phyloP scores from a whole-genome alignment of 2,797 vertebrate species.

The Staurois parvus region DNA sequence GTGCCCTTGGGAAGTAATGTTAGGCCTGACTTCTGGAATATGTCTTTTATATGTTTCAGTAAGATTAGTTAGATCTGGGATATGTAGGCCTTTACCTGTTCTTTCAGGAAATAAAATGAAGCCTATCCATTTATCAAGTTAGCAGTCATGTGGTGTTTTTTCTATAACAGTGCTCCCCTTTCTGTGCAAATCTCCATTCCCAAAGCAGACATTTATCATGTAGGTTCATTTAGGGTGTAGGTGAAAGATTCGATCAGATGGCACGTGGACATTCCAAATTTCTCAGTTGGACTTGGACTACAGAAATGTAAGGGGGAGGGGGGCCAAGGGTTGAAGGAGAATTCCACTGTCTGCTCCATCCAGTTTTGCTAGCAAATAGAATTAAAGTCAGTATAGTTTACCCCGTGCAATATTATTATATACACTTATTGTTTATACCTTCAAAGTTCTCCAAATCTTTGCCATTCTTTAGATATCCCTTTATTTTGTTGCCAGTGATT shows the following conservation, averaged over 20 bases:
- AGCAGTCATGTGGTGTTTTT: conserved; percentile 63
- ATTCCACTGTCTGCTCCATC: no score
- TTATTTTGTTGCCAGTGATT: no score
- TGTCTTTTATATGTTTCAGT: conserved; percentile 74
- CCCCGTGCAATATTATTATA: no score
- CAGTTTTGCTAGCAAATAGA: no score
- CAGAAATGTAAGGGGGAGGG: no score
- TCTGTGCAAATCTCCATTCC: neutral
- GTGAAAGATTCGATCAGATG: neutral
- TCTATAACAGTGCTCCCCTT: conserved; percentile 61
- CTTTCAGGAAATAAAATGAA: conserved; percentile 75
- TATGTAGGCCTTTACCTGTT: conserved; percentile 75
- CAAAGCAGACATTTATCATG: conserved; percentile 11
- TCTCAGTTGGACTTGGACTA: neutral
- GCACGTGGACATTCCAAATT: neutral
- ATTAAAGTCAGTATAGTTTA: no score
- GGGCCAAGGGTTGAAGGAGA: no score
- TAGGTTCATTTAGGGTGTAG: conserved; percentile 21
- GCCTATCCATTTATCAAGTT: conserved; percentile 74
- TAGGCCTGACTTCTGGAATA: conserved; percentile 75
- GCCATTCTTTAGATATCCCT: no score
- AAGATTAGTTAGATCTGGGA: conserved; percentile 76
- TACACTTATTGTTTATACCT: no score
- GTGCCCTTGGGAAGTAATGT: conserved; percentile 72
- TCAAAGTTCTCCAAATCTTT: no score